A percentile compares a stretch with the other conserved stretches of the same genome.
phyloP scores from a whole-genome alignment of 1,140 invertebrate genomes.

The Hyphantria cunea region DNA sequence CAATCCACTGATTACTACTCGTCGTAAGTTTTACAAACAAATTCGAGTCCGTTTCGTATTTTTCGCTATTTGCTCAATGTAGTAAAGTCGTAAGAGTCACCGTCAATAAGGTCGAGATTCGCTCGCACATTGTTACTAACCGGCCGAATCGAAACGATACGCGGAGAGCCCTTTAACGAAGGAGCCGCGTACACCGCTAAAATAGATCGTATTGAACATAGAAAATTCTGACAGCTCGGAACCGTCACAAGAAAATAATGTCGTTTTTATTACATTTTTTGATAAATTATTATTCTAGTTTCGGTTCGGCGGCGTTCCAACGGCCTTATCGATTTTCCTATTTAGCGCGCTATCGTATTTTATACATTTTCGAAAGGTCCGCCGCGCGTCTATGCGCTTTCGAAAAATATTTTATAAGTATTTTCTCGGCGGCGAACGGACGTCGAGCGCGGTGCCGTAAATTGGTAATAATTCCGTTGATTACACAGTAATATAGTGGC shows the following conservation, averaged over 20 bases:
- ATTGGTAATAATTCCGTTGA: constrained; percentile 78
- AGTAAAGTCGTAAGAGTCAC: constrained; percentile 70
- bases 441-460: constrained; percentile 70
- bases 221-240: constrained; percentile 79
- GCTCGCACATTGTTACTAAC: constrained; percentile 44
- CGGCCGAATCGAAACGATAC: constrained; percentile 53
- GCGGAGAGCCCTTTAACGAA: constrained; percentile 20
- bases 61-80: constrained; percentile 74
- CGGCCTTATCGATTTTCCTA: constrained; percentile 78
- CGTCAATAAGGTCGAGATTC: constrained; percentile 60
- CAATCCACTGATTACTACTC: constrained; percentile 62
- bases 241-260: constrained; percentile 78
- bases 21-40: constrained; percentile 78
- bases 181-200: constrained; percentile 25
- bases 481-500: constrained; percentile 74
- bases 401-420: constrained; percentile 75
- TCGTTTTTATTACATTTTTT: constrained; percentile 82
- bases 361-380: constrained; percentile 73
- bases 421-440: constrained; percentile 71
- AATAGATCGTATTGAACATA: constrained; percentile 61
- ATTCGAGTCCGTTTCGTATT: constrained; percentile 72
- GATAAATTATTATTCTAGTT: constrained; percentile 80
- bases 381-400: constrained; percentile 72
- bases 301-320: constrained; percentile 60
- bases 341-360: constrained; percentile 73